Evolutionary conservation across 2,888 invertebrate genomes (phyloP).

Genomic region (Lordiphosa andalusiaca): DNA sequence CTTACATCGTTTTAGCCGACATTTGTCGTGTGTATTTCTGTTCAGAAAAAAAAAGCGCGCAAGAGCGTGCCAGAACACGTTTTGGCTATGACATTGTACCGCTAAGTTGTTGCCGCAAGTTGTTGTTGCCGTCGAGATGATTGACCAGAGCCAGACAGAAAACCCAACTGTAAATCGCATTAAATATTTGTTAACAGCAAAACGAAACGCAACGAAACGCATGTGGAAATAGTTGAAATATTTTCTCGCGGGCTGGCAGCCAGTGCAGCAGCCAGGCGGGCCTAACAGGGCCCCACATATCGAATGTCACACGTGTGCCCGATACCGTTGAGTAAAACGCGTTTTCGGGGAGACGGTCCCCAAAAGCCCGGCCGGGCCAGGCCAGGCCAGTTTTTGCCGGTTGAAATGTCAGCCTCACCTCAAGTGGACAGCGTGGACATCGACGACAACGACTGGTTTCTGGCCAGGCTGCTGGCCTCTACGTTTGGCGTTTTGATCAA

Average conservation of each 20-base stretch:
- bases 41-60: conserved; percentile 33
- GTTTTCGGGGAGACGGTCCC: conserved; percentile 35
- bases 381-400: conserved; percentile 25
- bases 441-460: conserved; percentile 27
- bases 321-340: conserved; percentile 48
- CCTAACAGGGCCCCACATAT: conserved; percentile 21
- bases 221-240: conserved; percentile 63
- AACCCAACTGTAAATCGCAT: conserved; percentile 54
- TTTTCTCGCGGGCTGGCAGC: conserved; percentile 38
- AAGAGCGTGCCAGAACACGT: conserved; percentile 44
- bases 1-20: conserved; percentile 45
- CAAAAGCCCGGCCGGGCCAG: conserved; percentile 14
- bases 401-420: conserved; percentile 37
- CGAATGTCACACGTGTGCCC: conserved; percentile 61
- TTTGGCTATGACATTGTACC: conserved; percentile 54
- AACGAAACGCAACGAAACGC: conserved; percentile 39
- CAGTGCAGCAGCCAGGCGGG: conserved; percentile 44
- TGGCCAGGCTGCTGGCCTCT: conserved; percentile 20
- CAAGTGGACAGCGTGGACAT: conserved; percentile 25
- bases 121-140: conserved; percentile 45
- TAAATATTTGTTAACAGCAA: conserved; percentile 64
- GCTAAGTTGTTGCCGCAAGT: conserved; percentile 49
- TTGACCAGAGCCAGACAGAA: conserved; percentile 36
- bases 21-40: conserved; percentile 41
- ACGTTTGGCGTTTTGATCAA: conserved; percentile 48